Conservation (phyloP, 2,888 invertebrate species). For the Chrysolina americana region DNA sequence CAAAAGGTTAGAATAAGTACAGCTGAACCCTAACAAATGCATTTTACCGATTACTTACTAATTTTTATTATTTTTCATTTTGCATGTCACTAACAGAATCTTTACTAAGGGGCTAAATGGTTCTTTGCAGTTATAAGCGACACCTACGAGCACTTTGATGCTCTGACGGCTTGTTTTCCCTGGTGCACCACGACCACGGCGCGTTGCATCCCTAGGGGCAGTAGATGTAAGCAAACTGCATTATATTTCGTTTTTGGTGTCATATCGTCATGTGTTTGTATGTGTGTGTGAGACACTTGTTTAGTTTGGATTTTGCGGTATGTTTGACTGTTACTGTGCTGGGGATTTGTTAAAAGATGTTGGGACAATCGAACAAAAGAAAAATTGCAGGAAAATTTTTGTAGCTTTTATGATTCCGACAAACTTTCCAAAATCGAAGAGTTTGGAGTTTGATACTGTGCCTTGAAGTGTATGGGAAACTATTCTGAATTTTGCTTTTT, state of each 20-base stretch:
- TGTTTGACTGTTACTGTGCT: neutral
- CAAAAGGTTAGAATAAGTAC: too few relatives aligned
- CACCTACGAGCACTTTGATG: constrained; percentile 83
- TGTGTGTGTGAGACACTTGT: neutral
- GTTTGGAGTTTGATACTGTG: too few relatives aligned
- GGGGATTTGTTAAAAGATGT: too few relatives aligned
- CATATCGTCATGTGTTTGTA: constrained; percentile 1
- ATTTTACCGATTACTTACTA: neutral
- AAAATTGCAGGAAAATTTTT: too few relatives aligned
- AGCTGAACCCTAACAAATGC: too few relatives aligned
- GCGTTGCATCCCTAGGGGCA: constrained; percentile 76
- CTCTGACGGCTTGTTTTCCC: constrained; percentile 83
- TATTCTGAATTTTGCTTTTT: too few relatives aligned
- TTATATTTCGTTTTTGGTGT: constrained; percentile 12
- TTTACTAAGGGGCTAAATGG: constrained; percentile 34
- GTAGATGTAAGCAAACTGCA: constrained; percentile 73
- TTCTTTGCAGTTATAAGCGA: constrained; percentile 78
- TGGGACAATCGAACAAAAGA: too few relatives aligned
- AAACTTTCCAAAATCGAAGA: too few relatives aligned
- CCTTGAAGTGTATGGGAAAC: too few relatives aligned
- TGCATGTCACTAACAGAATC: constrained; percentile 13
- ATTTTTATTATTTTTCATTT: neutral
- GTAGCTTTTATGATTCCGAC: too few relatives aligned
- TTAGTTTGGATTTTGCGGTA: neutral
- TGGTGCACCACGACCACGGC: constrained; percentile 79